phyloP scores from a whole-genome alignment of 2,888 invertebrate genomes.

The Agonopterix alstromeriana region DNA sequence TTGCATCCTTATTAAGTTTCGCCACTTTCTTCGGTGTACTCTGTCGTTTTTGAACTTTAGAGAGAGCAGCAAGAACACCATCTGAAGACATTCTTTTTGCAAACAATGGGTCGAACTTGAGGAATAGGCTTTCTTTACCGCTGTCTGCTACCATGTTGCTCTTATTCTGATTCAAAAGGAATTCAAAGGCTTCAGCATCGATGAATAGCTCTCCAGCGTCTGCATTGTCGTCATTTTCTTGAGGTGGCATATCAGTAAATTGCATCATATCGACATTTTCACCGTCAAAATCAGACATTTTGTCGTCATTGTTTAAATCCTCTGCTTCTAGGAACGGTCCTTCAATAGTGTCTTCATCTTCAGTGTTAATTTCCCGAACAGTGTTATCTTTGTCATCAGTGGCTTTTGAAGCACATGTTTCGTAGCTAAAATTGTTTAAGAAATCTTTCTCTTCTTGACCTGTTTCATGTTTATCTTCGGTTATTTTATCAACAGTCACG shows the following conservation, averaged over 20 bases:
- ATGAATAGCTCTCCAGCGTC: slow-evolving; percentile 60
- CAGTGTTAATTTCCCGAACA: slow-evolving; percentile 49
- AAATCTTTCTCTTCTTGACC: slow-evolving; percentile 22
- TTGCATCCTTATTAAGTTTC: slow-evolving; percentile 2
- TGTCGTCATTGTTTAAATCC: slow-evolving; percentile 31
- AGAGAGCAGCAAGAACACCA: slow-evolving; percentile 46
- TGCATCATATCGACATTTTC: slow-evolving; percentile 43
- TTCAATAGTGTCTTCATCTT: slow-evolving; percentile 66
- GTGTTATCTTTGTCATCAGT: slow-evolving; percentile 40
- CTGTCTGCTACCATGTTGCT: slow-evolving; percentile 50
- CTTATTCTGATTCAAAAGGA: slow-evolving; percentile 59
- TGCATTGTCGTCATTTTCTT: slow-evolving; percentile 32
- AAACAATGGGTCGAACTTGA: slow-evolving; percentile 67
- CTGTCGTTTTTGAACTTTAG: slow-evolving; percentile 41
- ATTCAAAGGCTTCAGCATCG: slow-evolving; percentile 65
- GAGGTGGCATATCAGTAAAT: slow-evolving; percentile 37
- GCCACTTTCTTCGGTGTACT: slow-evolving; percentile 47
- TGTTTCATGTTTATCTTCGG: slow-evolving; percentile 21
- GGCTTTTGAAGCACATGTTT: slow-evolving; percentile 36
- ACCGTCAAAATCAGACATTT: slow-evolving; percentile 28
- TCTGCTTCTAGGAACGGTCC: slow-evolving; percentile 59
- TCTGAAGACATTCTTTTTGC: slow-evolving; percentile 55
- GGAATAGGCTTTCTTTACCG: slow-evolving; percentile 66
- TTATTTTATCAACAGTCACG: not conserved
- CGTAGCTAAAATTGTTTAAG: slow-evolving; percentile 25